Evolutionary conservation across 2,888 invertebrate genomes (phyloP), one percentile per base, ranked within the genome.

Genomic region (Caenorhabditis sp.): DNA sequence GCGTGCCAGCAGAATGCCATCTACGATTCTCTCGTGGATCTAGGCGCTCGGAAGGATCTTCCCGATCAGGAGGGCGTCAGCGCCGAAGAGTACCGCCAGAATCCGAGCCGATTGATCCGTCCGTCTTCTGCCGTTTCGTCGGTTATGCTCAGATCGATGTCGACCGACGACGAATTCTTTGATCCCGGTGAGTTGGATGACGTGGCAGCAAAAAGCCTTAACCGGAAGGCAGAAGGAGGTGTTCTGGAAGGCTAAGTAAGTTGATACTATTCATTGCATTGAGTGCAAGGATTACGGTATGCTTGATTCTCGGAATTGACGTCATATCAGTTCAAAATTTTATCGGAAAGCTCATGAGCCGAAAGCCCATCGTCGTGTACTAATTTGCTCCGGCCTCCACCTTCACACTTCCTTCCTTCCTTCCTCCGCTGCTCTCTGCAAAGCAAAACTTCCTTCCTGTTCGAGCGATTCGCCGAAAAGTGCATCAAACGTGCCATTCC

Each of bases 1-100:
- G 86, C 88, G 13, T 70, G 83, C 2, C 87, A 88, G 68, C 85
- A 83, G 66, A 88, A 88, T 70, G 88, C 88, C 50, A 88, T 88
- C 46, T 88, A 88, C 78, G 88, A 88, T 56, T 88, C 88, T 17
- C 71, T 88, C 35, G 82, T 86, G 20, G 88, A 88, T 48, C 65
- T 83, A 32, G 88, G 88, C 9, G 86, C 88, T 2, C 62, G 83
- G 24, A 76, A 79, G 27, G 70, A 84, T 37, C 52, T 88, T n/a
- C 52, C 58, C 8, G 88, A 88, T 78, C 82, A 86, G 87, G 86
- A 85, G 52, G 88, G 88, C 11, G 75, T 83, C 58, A 81, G 86
- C 13, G 83, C 88, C 1, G 81, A 79, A 43, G 80, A 74, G 37
- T 83, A 83, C 56, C 78, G 84, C 15, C 68, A 77, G 53, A 55